phyloP scores from a whole-genome alignment of 2,113 vertebrate species.

The Gobio gobio region DNA sequence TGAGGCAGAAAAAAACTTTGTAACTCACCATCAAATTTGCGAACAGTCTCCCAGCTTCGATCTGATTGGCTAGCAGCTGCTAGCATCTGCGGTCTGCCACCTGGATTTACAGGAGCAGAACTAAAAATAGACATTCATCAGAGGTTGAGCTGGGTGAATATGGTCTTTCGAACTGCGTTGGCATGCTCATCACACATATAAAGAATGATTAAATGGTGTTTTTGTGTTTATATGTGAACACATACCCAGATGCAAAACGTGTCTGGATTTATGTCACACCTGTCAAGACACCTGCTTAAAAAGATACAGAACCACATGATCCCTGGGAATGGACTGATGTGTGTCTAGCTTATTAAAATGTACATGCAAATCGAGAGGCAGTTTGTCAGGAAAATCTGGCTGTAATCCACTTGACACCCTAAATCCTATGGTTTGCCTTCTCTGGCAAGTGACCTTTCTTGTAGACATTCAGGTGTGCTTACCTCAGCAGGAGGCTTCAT shows the following conservation, averaged over 20 bases:
- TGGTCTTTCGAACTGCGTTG: neutral
- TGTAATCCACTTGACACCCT: neutral
- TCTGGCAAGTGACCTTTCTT: neutral
- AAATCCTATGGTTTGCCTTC: neutral
- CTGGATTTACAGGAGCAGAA: constrained; percentile 23
- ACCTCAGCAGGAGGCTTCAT: neutral
- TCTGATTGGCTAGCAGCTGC: constrained; percentile 12
- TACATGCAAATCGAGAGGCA: neutral
- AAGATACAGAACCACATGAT: neutral
- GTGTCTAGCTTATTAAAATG: neutral
- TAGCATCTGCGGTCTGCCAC: neutral
- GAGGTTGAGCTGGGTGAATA: neutral
- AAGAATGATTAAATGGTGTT: neutral
- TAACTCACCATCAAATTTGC: neutral
- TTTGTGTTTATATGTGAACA: neutral
- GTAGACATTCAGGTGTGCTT: neutral
- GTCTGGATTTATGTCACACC: constrained; percentile 17
- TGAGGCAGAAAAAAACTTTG: neutral
- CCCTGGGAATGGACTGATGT: neutral
- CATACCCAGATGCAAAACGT: neutral
- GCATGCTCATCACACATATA: neutral
- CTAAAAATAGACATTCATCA: constrained; percentile 21
- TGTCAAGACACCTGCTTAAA: constrained; percentile 12
- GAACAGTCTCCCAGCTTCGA: neutral
- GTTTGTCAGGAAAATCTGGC: neutral